Evolutionary conservation across 2,888 invertebrate genomes (phyloP), one percentile per base, ranked within the genome.

Genomic region (Drosophila acutilabella): DNA sequence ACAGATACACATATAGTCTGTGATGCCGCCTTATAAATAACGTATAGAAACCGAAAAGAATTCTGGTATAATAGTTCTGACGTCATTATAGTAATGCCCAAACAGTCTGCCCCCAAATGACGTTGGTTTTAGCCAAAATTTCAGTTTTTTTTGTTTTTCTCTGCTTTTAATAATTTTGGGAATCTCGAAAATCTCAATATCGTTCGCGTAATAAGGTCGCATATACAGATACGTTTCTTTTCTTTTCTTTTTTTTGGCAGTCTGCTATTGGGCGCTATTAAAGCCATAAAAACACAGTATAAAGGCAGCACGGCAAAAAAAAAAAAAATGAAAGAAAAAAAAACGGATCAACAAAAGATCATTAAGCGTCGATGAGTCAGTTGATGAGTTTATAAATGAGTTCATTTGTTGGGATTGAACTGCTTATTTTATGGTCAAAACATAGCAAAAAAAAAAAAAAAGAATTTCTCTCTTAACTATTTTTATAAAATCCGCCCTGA

Each of bases 371-470:
- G 78, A 73, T 74, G 78, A 74, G 64, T 77, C 77, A 77, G 54
- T 56, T 64, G 62, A 70, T 69, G 69, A 58, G 74, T 73, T 64
- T 78, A 70, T 78, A 77, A 77, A 77, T 77, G 78, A 77, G 78
- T 77, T 77, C 52, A 77, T 74, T 76, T 77, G 56, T 52, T 60
- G 48, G 40, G 40, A 62, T 53, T 68, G 50, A 50, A 61, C 57
- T 53, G 54, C 36, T 18, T 33, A 33, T 68, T 41, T 62, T 52
- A 53, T 42, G 18, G 59, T 26, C 54, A 56, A 64, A 57, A 38
- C 50, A 50, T 18, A 50, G 7, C 18, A 7, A 33, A 50, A 4
- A 42, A 10, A n/a, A 38, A 14, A 11, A 48, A 23, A 23, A 23
- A 23, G 23, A 26, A 47, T 57, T 47, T 57, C 57, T 38, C 56